Evolutionary conservation across 2,888 invertebrate species (phyloP).

Genomic region (Eutolmus rufibarbis): DNA sequence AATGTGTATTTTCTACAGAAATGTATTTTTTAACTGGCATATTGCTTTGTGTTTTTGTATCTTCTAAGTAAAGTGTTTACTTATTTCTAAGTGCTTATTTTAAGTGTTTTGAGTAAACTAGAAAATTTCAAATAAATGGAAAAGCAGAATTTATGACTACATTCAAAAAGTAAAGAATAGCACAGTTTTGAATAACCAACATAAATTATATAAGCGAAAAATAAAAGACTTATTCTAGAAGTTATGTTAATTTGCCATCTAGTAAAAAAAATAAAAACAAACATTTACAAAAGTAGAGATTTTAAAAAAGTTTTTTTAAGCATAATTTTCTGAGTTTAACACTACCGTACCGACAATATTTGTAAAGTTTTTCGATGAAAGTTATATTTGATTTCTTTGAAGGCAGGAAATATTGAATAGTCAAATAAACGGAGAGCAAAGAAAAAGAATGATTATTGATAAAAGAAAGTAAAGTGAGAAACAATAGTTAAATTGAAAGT

Average conservation of each 20-base stretch:
- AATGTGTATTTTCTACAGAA: background rate
- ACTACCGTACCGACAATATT: no score
- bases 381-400: no score
- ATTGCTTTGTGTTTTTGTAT: background rate
- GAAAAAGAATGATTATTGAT: no score
- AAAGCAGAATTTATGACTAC: background rate
- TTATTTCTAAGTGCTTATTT: background rate
- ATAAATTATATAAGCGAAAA: background rate
- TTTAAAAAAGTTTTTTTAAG: no score
- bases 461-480: no score
- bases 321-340: no score
- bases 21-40: background rate
- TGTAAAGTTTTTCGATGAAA: no score
- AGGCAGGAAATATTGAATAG: no score
- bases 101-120: background rate
- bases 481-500: no score
- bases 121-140: background rate
- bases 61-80: background rate
- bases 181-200: background rate
- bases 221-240: background rate
- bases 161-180: background rate
- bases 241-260: background rate
- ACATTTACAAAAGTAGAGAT: no score
- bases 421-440: no score
- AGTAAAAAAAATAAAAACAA: background rate